Conservation (phyloP, 1,140 invertebrate genomes). For the Tribolium castaneum region DNA sequence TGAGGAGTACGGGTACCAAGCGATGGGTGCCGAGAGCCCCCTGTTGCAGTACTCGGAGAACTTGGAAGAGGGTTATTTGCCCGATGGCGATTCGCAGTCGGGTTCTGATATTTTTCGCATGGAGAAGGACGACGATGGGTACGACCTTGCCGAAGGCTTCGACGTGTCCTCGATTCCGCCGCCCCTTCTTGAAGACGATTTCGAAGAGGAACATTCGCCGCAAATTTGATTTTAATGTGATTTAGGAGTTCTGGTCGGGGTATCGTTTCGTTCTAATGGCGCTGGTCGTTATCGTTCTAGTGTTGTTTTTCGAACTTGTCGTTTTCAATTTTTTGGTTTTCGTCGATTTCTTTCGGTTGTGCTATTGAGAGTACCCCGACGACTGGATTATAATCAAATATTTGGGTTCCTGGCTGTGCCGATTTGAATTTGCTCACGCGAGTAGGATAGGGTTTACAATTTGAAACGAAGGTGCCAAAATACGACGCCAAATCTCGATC, state of each 20-base stretch:
- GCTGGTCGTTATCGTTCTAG: slow-evolving; percentile 30
- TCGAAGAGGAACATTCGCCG: slow-evolving; percentile 68
- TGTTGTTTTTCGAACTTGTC: slow-evolving; percentile 40
- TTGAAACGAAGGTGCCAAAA: slow-evolving; percentile 29
- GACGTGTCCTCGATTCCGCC: slow-evolving; percentile 76
- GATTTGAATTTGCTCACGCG: slow-evolving; percentile 12
- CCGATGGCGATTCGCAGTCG: slow-evolving; percentile 72
- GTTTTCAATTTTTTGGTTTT: slow-evolving; percentile 52
- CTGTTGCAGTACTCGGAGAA: slow-evolving; percentile 51
- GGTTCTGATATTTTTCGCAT: slow-evolving; percentile 69
- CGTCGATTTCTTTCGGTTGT: slow-evolving; percentile 14
- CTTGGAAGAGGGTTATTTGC: slow-evolving; percentile 68
- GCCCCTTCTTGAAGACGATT: slow-evolving; percentile 73
- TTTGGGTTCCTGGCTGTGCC: slow-evolving; percentile 31
- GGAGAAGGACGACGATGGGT: slow-evolving; percentile 68
- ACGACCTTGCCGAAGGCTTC: slow-evolving; percentile 68
- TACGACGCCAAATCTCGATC: slow-evolving; percentile 38
- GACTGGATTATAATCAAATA: slow-evolving; percentile 22
- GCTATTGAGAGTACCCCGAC: slow-evolving; percentile 13
- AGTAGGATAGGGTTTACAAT: slow-evolving; percentile 11
- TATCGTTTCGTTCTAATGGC: slow-evolving; percentile 45
- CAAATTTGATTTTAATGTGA: slow-evolving; percentile 63
- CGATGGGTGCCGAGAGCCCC: slow-evolving; percentile 42
- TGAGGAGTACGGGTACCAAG: slow-evolving; percentile 60
- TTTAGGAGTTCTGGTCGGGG: slow-evolving; percentile 46